Evolutionary conservation across 1,140 invertebrate species (phyloP), one percentile per base, ranked within the genome.

Genomic region (Lepidotrigona ventralis): DNA sequence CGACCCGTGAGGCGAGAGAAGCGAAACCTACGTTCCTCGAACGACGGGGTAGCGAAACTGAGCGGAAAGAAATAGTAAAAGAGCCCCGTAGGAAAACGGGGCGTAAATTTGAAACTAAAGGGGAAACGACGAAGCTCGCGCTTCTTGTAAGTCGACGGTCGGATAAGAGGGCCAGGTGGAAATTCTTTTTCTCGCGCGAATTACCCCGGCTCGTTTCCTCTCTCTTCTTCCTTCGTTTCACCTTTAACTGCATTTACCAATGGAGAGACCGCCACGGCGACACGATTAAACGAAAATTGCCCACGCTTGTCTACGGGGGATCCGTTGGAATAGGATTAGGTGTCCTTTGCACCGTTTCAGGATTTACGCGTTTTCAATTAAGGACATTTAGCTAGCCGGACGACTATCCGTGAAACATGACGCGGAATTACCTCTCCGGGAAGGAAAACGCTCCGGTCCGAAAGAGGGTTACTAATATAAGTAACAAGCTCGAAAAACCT

Each of bases 151-250:
- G 63, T 73, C 79, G 54, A 54, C 56, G 39, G 21, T 74, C 26
- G n/a, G 23, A 76, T 83, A 85, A 85, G 23, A 81, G 33, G 26
- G 60, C 51, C 73, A n/a, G 73, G 33, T 76, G 23, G 77, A 89
- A 87, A 86, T 84, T 87, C 89, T 89, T 89, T 75, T 88, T 78
- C 86, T 85, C 46, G 64, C 87, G 83, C 84, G 86, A 75, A 88
- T 88, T 60, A 63, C 78, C 58, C 74, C 66, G 11, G 54, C 29
- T 51, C 78, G 1, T 68, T 73, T 66, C 21, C 54, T 17, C 63
- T 33, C 73, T 33, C 21, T 29, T 69, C 71, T 46, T 53, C 21
- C 66, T 15, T 46, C 58, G 17, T 56, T 70, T 83, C 64, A 53
- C 29, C 39, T 53, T 64, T 56, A 63, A 68, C 64, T 66, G 63